Percentiles rank a stretch among this genome's conserved stretches.
Conservation (phyloP, 1,140 invertebrate genomes). For the Leptestheria dahalacensis region DNA sequence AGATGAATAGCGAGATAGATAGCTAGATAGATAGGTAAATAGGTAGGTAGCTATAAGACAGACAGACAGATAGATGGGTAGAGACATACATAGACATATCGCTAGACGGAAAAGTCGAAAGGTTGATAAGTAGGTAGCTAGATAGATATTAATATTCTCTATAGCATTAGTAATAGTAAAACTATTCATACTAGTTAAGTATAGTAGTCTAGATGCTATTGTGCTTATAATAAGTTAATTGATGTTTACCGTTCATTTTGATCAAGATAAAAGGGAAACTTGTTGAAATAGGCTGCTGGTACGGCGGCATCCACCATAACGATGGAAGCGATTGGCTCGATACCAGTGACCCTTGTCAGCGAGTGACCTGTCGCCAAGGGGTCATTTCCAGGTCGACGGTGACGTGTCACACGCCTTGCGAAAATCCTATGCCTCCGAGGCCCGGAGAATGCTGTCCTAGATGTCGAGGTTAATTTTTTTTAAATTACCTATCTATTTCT, state of each 20-base stretch:
- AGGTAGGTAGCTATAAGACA: no score
- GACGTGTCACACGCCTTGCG: constrained; percentile 64
- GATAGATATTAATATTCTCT: no score
- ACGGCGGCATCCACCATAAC: constrained; percentile 47
- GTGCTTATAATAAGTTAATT: neutral
- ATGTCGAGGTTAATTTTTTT: constrained; percentile 53
- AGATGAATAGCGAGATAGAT: no score
- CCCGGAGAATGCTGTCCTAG: constrained; percentile 67
- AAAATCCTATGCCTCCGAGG: constrained; percentile 45
- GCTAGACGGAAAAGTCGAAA: no score
- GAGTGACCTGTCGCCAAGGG: constrained; percentile 59
- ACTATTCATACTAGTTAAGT: no score
- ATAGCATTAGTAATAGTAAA: no score
- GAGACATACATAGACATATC: no score
- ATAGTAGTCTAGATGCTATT: neutral
- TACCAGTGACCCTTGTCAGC: constrained; percentile 47
- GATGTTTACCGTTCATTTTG: neutral
- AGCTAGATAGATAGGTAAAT: no score
- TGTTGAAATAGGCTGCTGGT: constrained; percentile 46
- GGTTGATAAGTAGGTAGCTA: no score
- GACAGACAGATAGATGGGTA: no score
- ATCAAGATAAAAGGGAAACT: neutral
- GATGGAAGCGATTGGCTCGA: constrained; percentile 62
- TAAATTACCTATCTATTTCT: no score
- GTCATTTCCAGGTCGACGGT: constrained; percentile 61